These are phyloP conservation scores for Agrochola lota DNA, from an alignment of 2,888 invertebrate species.

Conservation along the genomic window DNA sequence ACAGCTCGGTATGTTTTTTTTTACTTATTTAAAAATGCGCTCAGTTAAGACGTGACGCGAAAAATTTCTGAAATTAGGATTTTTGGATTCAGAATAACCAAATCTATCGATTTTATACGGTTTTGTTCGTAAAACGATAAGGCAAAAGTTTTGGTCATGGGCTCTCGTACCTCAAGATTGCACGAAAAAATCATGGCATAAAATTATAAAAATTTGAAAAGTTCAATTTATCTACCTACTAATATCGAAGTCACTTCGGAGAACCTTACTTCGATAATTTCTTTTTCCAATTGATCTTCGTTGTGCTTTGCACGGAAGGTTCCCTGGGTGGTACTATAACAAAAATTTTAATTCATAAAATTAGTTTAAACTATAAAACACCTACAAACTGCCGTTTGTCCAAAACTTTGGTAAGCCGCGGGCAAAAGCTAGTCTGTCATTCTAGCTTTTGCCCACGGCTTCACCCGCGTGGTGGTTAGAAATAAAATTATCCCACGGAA, in stretches of 20 bases:
- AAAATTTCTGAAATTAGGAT: no score
- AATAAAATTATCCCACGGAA: background rate
- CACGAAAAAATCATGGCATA: background rate
- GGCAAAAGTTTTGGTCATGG: no score
- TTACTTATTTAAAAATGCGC: no score
- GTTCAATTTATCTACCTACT: background rate
- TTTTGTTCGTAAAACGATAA: no score
- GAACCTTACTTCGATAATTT: background rate
- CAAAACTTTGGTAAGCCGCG: background rate
- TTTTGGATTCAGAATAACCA: no score
- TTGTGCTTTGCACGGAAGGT: constrained; percentile 24
- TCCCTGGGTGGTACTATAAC: constrained; percentile 2
- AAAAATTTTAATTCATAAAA: background rate
- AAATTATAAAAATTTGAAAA: background rate
- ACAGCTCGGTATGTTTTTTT: no score
- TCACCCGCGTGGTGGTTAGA: background rate
- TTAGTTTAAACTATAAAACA: background rate
- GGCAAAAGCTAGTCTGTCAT: background rate
- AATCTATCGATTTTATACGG: no score
- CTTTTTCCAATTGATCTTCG: constrained; percentile 66
- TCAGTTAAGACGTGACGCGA: no score
- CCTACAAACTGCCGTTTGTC: background rate
- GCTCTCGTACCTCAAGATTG: no score
- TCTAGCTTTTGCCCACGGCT: background rate
- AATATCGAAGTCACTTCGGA: background rate